These are phyloP conservation scores for Notoglanidium macrostoma DNA, from an alignment of 2,797 vertebrate species.

Conservation along the genomic window DNA sequence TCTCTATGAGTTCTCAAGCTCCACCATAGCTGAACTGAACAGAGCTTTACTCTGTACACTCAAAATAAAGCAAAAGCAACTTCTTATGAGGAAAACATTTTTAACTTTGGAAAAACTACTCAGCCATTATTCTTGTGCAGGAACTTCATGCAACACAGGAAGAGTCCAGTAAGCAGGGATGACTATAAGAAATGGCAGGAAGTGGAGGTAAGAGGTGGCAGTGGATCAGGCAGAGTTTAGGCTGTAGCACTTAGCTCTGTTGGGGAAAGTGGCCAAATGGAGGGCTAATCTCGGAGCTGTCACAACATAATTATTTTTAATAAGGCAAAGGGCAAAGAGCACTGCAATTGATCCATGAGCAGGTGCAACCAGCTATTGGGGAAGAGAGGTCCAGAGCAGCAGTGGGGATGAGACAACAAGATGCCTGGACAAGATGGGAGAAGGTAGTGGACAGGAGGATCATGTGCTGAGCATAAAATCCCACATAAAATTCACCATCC, in stretches of 20 bases:
- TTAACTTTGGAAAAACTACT: too few relatives aligned
- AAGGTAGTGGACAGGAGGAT: neutral
- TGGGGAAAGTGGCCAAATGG: neutral
- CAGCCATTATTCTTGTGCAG: too few relatives aligned
- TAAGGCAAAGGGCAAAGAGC: neutral
- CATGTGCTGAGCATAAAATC: neutral
- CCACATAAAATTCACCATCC: neutral
- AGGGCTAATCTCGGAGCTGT: neutral
- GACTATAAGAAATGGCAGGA: neutral
- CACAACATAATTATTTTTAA: neutral
- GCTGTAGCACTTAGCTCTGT: too few relatives aligned
- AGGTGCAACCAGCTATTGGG: neutral
- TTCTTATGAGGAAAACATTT: too few relatives aligned
- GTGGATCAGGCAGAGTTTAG: neutral
- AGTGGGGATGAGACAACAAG: neutral
- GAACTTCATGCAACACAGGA: too few relatives aligned
- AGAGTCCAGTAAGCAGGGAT: neutral
- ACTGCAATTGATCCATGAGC: neutral
- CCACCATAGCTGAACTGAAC: too few relatives aligned
- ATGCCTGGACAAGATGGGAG: neutral
- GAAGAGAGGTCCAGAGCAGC: neutral
- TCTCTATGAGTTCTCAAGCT: too few relatives aligned
- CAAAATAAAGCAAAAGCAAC: too few relatives aligned
- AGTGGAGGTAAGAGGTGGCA: neutral
- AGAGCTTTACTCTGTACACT: too few relatives aligned